A percentile compares a stretch with the other conserved stretches of the same genome.
Conservation (phyloP, 2,888 invertebrate genomes). For the Nomada fabriciana region DNA sequence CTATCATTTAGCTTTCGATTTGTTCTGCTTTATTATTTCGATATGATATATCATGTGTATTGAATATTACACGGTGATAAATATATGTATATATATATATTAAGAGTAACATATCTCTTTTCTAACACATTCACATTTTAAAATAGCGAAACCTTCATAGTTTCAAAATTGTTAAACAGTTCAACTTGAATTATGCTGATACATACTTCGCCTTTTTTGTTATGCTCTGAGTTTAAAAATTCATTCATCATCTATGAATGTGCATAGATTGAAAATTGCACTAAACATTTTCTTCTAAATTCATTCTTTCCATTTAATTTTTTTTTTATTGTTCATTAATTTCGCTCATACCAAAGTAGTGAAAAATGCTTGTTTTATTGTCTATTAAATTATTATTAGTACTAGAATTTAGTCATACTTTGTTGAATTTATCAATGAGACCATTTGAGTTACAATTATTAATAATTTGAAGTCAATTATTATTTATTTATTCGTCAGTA, state of each 20-base stretch:
- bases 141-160: conserved; percentile 29
- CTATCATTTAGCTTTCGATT: conserved; percentile 55
- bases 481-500: conserved; percentile 16
- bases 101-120: conserved; percentile 79
- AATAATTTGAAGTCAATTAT: not conserved
- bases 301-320: conserved; percentile 31
- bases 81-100: conserved; percentile 36
- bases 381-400: conserved; percentile 32
- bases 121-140: conserved; percentile 72
- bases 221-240: conserved; percentile 39
- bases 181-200: conserved; percentile 43
- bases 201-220: conserved; percentile 50
- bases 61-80: conserved; percentile 41
- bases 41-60: conserved; percentile 38
- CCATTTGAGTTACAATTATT: not conserved
- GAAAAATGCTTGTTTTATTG: conserved; percentile 21
- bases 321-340: conserved; percentile 37
- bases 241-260: conserved; percentile 35
- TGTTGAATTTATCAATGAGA: not conserved
- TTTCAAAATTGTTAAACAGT: conserved; percentile 30
- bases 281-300: conserved; percentile 23
- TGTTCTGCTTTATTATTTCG: conserved; percentile 60
- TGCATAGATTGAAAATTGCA: conserved; percentile 36
- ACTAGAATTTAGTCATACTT: not conserved
- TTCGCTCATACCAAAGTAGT: conserved; percentile 17